Evolutionary conservation across 2,797 vertebrate species (phyloP).

Genomic region (Bradypodion ventrale): DNA sequence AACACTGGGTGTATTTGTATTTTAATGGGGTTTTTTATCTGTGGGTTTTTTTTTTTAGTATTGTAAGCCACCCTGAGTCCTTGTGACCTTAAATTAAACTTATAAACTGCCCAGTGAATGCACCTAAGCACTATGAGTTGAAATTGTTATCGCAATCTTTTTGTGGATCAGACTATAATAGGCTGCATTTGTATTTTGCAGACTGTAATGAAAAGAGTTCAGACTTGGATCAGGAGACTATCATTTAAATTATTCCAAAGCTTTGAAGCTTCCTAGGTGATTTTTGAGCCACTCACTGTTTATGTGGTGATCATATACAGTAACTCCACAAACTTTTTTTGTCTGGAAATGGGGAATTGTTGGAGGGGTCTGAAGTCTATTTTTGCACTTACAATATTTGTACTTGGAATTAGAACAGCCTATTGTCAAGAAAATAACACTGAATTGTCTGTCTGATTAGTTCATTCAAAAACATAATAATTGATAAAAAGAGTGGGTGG

Average conservation of each 20-base stretch:
- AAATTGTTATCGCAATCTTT: no score
- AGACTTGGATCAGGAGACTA: background rate
- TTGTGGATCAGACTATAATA: background rate
- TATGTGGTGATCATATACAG: background rate
- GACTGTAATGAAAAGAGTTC: background rate
- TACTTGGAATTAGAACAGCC: background rate
- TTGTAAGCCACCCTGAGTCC: no score
- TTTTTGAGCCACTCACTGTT: background rate
- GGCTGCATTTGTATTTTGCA: background rate
- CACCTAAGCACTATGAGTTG: no score
- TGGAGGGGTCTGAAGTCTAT: background rate
- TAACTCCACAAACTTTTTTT: background rate
- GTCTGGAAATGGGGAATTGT: background rate
- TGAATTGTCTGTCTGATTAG: background rate
- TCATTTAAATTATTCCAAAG: background rate
- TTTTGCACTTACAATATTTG: background rate
- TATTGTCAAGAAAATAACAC: background rate
- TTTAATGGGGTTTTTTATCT: no score
- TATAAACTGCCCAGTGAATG: no score
- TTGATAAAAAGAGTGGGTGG: background rate
- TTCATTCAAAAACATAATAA: background rate
- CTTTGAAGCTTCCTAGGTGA: background rate
- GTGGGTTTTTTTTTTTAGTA: no score
- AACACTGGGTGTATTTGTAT: no score
- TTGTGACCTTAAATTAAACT: no score